Evolutionary conservation across 2,113 vertebrate species (phyloP), one percentile per base, ranked within the genome.

Genomic region (Brachyhypopomus gauderio): DNA sequence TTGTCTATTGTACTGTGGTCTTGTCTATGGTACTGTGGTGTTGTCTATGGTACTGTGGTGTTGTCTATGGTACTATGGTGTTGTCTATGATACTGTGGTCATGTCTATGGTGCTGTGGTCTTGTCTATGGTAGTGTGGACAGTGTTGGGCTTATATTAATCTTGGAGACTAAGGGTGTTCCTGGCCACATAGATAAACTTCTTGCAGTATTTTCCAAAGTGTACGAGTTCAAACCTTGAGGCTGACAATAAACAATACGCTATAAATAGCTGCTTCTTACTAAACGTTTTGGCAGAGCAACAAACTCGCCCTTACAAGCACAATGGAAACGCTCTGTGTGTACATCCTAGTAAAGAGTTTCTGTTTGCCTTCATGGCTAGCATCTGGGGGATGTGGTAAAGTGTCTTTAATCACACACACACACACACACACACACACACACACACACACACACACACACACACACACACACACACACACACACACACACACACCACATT

Each of bases 161-260:
- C 19, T 9, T 52, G 45, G 45, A 14, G 14, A 45, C 9, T 52
- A 52, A 52, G 45, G 45, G 52, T 79, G 52, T 79, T 75, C 38
- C 60, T 67, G 59, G 34, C 19, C 58, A 41, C 41, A 41, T 9
- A 9, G 45, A 45, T 25, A 66, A 52, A 52, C 75, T 81, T 67
- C 55, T 67, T 66, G 55, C 80, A 88, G 88, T 89, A 79, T 87
- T 87, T 79, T 78, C 64, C 66, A 79, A 82, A 67, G 84, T 80
- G 74, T 74, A 74, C 41, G 56, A 82, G 70, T 58, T 77, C 72
- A 78, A 73, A 52, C 52, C 78, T 70, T 60, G 79, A 87, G 67
- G 83, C 86, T 88, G 88, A 93, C 92, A 89, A 93, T 90, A 89
- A 89, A 93, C 93, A 94, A 93, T 93, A 81, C 85, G 36, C 88